Evolutionary conservation across 2,113 vertebrate genomes (phyloP), one percentile per base, ranked within the genome.

Genomic region (Pseudorasbora parva): DNA sequence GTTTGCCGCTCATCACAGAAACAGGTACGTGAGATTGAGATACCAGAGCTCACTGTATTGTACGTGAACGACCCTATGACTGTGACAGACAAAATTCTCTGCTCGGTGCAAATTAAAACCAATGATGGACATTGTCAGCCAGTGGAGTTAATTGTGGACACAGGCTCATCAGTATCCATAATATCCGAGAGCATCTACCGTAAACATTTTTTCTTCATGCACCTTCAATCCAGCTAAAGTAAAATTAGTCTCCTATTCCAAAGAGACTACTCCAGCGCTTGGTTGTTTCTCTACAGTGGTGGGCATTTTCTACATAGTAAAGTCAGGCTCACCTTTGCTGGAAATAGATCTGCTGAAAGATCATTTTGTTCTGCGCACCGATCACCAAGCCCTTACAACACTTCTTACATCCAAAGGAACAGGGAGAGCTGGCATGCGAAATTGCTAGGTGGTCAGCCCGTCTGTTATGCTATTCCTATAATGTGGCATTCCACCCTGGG

Each of bases 11-110:
- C n/a, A n/a, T n/a, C n/a, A n/a, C n/a, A n/a, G n/a, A n/a, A n/a
- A n/a, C n/a, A n/a, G n/a, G n/a, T n/a, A n/a, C n/a, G n/a, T n/a
- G n/a, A n/a, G n/a, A n/a, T n/a, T n/a, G n/a, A n/a, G n/a, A n/a
- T n/a, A n/a, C n/a, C n/a, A n/a, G n/a, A n/a, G n/a, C 66, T 71
- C n/a, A n/a, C n/a, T n/a, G n/a, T n/a, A n/a, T n/a, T n/a, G n/a
- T n/a, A n/a, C n/a, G n/a, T n/a, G n/a, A n/a, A n/a, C n/a, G n/a
- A n/a, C n/a, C n/a, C n/a, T 11, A 59, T 69, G 59, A 8, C 17
- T n/a, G 21, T 75, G 72, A 51, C 7, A 75, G 45, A 75, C 79
- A n/a, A n/a, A 75, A 82, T 49, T 4, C 12, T 49, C 47, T 49
- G 47, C 5, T 49, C 47, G 5, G 47, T 49, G 47, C 47, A 49